Percentiles rank a stretch among this genome's conserved stretches.
Evolutionary conservation across 2,113 vertebrate genomes (phyloP).

Genomic region (Rhineura floridana): DNA sequence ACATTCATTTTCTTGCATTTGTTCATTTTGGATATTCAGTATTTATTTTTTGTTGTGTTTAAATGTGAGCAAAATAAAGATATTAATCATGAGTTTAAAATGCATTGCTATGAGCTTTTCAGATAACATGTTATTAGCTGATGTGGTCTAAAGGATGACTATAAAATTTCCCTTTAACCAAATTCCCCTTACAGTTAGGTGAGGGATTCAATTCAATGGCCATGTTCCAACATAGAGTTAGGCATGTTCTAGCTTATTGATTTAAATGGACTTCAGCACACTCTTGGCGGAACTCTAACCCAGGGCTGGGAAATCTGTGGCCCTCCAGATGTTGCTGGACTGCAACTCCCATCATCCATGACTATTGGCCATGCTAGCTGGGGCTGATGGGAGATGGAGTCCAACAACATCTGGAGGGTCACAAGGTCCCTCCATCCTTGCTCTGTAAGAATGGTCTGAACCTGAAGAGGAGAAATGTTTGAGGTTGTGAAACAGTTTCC

Average conservation of each 20-base stretch:
- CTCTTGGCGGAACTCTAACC: neutral
- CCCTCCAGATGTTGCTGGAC: no score
- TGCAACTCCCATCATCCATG: neutral
- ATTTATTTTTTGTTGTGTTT: neutral
- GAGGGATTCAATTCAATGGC: neutral
- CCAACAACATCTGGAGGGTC: neutral
- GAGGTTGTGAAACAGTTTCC: conserved; percentile 11
- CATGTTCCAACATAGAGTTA: neutral
- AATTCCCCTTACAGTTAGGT: neutral
- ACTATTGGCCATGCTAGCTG: neutral
- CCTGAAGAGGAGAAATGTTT: conserved; percentile 15
- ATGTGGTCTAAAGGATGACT: neutral
- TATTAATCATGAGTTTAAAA: neutral
- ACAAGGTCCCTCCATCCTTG: no score
- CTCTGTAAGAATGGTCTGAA: neutral
- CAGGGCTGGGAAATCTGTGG: neutral
- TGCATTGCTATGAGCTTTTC: neutral
- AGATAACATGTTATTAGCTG: neutral
- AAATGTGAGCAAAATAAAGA: neutral
- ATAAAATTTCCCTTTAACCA: neutral
- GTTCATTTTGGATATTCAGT: conserved; percentile 2
- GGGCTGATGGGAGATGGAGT: neutral
- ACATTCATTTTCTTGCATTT: neutral
- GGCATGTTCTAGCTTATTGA: neutral
- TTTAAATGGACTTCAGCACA: neutral